Conservation (phyloP, 2,797 vertebrate genomes). For the Euphonia xanthogaster region DNA sequence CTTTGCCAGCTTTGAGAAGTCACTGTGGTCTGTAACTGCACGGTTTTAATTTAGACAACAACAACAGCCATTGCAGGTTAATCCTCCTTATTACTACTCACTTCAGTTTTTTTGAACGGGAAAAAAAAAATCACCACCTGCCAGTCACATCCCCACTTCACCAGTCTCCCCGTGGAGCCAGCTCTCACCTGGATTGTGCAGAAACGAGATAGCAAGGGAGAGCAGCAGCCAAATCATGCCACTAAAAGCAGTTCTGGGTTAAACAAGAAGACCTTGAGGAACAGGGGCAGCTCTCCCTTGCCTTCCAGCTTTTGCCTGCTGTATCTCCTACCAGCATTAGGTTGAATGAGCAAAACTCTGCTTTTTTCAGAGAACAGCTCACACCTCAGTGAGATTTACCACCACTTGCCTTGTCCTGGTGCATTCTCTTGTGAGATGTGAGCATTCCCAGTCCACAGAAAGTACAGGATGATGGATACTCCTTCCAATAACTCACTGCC, state of each 20-base stretch:
- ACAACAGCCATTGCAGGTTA: neutral
- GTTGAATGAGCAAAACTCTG: neutral
- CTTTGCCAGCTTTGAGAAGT: conserved; percentile 10
- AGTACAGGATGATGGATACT: neutral
- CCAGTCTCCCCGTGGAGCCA: neutral
- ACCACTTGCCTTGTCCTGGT: neutral
- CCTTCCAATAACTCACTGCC: neutral
- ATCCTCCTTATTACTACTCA: neutral
- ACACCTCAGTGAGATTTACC: neutral
- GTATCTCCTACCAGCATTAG: neutral
- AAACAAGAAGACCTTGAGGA: neutral
- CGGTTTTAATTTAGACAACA: conserved; percentile 5
- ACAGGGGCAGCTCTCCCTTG: neutral
- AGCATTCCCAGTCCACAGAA: neutral
- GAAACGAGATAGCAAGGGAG: neutral
- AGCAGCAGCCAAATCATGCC: neutral
- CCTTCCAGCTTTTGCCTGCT: neutral
- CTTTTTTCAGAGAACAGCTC: neutral
- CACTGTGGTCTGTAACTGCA: neutral
- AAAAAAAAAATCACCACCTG: neutral
- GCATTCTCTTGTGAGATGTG: neutral
- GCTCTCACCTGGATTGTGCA: neutral
- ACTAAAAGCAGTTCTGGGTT: neutral
- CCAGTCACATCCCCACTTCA: neutral
- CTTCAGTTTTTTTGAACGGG: neutral